phyloP scores from a whole-genome alignment of 2,888 invertebrate genomes.

The Colletes collaris region DNA sequence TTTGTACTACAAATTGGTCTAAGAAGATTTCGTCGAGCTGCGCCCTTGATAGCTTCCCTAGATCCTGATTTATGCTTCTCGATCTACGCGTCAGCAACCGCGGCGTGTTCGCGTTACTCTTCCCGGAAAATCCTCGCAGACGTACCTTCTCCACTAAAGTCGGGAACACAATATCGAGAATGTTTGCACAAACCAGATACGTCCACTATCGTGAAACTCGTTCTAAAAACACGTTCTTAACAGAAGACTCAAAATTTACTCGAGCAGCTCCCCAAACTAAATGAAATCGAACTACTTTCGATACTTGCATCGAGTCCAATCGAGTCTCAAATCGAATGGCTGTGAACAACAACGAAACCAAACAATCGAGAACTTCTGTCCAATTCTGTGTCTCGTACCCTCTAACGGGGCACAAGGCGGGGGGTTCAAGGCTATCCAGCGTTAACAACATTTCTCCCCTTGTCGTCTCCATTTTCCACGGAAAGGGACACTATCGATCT shows the following conservation, averaged over 20 bases:
- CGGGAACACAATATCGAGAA: slow-evolving; percentile 16
- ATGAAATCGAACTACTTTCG: not conserved
- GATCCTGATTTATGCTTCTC: slow-evolving; percentile 72
- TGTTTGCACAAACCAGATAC: slow-evolving; percentile 22
- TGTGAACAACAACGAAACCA: not conserved
- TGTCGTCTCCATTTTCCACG: slow-evolving; percentile 20
- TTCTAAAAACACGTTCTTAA: too few relatives aligned
- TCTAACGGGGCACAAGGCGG: not conserved
- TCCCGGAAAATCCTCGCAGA: slow-evolving; percentile 11
- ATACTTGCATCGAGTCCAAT: not conserved
- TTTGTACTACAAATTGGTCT: slow-evolving; percentile 76
- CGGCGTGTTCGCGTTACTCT: slow-evolving; percentile 13
- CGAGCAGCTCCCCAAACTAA: not conserved
- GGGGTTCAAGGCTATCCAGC: not conserved
- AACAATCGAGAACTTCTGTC: not conserved
- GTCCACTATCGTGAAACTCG: not conserved
- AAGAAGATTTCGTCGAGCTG: slow-evolving; percentile 72
- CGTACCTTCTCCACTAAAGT: slow-evolving; percentile 2
- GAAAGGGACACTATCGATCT: slow-evolving; percentile 15
- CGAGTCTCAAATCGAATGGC: slow-evolving; percentile 1
- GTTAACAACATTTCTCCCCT: slow-evolving; percentile 23
- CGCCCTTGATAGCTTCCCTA: slow-evolving; percentile 60
- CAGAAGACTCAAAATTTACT: not conserved
- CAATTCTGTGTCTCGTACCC: slow-evolving; percentile 27
- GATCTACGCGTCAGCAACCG: slow-evolving; percentile 59